Evolutionary conservation across 2,113 vertebrate species (phyloP).

Genomic region (Salvelinus fontinalis): DNA sequence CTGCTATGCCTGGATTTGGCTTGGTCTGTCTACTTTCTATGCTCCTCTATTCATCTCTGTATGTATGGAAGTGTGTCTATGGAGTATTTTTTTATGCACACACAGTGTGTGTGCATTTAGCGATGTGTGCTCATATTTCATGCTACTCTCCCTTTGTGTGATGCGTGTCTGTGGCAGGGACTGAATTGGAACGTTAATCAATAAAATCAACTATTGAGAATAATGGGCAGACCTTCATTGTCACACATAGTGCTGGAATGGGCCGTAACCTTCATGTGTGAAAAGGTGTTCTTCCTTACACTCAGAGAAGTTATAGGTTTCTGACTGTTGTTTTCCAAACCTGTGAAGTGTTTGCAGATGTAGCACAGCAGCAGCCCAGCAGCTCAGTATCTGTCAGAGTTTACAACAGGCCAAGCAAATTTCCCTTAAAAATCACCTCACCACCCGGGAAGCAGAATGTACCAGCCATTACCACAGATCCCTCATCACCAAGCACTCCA

Average conservation of each 20-base stretch:
- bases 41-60: no score
- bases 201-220: neutral
- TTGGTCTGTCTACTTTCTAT: no score
- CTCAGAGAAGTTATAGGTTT: neutral
- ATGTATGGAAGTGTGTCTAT: no score
- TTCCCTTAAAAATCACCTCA: neutral
- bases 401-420: neutral
- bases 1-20: no score
- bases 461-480: neutral
- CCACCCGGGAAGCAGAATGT: neutral
- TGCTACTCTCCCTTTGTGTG: no score
- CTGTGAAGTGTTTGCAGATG: neutral
- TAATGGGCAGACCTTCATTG: neutral
- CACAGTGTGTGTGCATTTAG: no score
- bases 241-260: neutral
- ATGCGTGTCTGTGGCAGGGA: no score
- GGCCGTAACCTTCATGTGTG: neutral
- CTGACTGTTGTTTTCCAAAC: slow-evolving; percentile 1
- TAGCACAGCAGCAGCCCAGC: neutral
- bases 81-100: no score
- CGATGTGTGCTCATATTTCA: no score
- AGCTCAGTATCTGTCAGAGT: neutral
- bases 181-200: no score
- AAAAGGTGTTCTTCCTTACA: neutral
- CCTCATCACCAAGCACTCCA: neutral